A percentile compares a stretch with the other conserved stretches of the same genome.
Evolutionary conservation across 2,888 invertebrate genomes (phyloP).

Genomic region (Halictus ligatus): DNA sequence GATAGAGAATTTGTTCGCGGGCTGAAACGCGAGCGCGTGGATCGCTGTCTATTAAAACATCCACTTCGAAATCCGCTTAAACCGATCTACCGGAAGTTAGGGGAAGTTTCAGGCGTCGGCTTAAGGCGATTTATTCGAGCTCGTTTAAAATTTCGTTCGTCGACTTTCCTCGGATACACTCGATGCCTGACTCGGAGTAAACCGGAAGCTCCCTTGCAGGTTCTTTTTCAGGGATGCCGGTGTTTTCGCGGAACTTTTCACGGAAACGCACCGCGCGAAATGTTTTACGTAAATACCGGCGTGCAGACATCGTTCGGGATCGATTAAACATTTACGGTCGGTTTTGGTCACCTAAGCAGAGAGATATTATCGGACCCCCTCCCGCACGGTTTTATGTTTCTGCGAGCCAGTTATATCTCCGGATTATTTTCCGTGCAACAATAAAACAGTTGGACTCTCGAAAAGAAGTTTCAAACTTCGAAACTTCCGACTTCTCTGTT

Average conservation of each 20-base stretch:
- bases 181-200: conserved; percentile 8
- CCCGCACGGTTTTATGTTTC: neutral
- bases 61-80: conserved; percentile 53
- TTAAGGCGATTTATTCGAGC: conserved; percentile 47
- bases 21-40: conserved; percentile 17
- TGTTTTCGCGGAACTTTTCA: neutral
- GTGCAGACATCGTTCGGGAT: neutral
- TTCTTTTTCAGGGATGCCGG: neutral
- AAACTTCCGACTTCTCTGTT: neutral
- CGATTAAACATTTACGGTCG: neutral
- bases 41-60: conserved; percentile 53
- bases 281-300: neutral
- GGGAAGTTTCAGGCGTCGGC: conserved; percentile 40
- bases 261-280: neutral
- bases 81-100: conserved; percentile 50
- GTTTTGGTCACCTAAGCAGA: neutral
- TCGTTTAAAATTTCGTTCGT: conserved; percentile 54
- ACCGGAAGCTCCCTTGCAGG: conserved; percentile 7
- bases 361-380: neutral
- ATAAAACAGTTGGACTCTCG: neutral
- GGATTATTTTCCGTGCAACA: neutral
- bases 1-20: conserved; percentile 41
- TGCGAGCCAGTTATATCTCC: neutral
- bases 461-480: neutral
- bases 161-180: conserved; percentile 6